Conservation (phyloP, 2,888 invertebrate species). For the Drosophila ezoana region DNA sequence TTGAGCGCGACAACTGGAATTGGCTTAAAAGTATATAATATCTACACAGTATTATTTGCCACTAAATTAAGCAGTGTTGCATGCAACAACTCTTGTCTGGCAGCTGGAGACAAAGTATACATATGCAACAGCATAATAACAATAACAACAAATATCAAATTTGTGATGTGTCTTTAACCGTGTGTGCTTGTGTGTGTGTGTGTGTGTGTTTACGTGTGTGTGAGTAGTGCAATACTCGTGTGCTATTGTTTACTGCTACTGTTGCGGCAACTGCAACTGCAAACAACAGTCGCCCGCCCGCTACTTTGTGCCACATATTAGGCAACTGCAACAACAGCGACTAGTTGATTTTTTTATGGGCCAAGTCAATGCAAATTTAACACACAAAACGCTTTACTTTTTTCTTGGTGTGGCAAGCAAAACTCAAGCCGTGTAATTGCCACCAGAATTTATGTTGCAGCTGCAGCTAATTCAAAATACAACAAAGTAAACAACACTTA, state of each 20-base stretch:
- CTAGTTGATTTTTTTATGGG: constrained; percentile 38
- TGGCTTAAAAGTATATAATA: constrained; percentile 6
- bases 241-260: constrained; percentile 65
- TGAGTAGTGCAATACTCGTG: constrained; percentile 49
- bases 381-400: constrained; percentile 27
- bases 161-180: constrained; percentile 20
- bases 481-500: constrained; percentile 3
- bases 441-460: constrained; percentile 20
- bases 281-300: constrained; percentile 65
- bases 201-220: constrained; percentile 20
- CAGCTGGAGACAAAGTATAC: constrained; percentile 30
- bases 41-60: constrained; percentile 17
- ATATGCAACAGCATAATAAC: constrained; percentile 42
- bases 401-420: constrained; percentile 36
- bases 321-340: constrained; percentile 49
- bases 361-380: constrained; percentile 53
- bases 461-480: constrained; percentile 12
- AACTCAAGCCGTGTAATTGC: constrained; percentile 19
- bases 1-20: constrained; percentile 33
- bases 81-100: constrained; percentile 42
- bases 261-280: constrained; percentile 54
- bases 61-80: constrained; percentile 7
- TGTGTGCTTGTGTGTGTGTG: constrained; percentile 17
- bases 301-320: constrained; percentile 64
- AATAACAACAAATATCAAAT: constrained; percentile 50